phyloP scores from a whole-genome alignment of 2,113 vertebrate species.

The Panurus biarmicus region DNA sequence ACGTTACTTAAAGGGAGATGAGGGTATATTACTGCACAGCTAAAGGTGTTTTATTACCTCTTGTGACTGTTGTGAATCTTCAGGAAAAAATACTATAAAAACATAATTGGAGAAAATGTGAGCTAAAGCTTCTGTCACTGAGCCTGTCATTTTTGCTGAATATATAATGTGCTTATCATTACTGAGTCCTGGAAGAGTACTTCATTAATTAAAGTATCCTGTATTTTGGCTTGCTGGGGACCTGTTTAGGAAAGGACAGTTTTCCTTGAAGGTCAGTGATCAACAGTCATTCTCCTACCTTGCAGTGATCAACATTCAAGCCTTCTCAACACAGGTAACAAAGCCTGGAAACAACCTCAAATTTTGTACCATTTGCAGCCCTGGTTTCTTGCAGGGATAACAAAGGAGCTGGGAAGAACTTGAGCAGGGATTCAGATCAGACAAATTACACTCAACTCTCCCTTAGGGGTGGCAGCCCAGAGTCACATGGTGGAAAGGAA shows the following conservation, averaged over 20 bases:
- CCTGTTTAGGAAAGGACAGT: constrained; percentile 77
- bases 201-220: background rate
- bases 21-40: background rate
- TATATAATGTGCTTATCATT: background rate
- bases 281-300: constrained; percentile 76
- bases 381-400: background rate
- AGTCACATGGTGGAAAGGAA: background rate
- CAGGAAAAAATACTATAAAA: background rate
- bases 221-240: background rate
- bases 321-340: constrained; percentile 86
- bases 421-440: background rate
- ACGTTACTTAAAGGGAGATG: background rate
- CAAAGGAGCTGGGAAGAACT: background rate
- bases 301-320: constrained; percentile 75
- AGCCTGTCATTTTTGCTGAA: background rate
- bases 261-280: constrained; percentile 77
- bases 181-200: background rate
- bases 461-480: background rate
- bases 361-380: background rate
- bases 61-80: background rate
- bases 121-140: background rate
- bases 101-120: background rate
- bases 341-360: background rate
- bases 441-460: background rate
- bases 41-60: background rate